Conservation (phyloP, 2,888 invertebrate species). For the Lissonota sp. region DNA sequence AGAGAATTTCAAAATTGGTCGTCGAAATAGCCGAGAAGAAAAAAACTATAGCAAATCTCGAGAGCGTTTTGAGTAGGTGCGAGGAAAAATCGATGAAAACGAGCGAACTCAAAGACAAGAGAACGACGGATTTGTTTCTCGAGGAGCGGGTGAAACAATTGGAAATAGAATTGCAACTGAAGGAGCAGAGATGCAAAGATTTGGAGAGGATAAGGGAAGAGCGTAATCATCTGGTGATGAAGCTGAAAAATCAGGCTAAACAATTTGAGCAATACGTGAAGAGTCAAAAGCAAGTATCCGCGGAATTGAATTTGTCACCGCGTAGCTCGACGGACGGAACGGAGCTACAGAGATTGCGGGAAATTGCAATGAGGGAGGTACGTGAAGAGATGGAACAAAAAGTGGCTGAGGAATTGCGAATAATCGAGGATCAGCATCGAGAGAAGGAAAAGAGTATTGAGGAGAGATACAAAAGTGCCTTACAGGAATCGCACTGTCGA, state of each 20-base stretch:
- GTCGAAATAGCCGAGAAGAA: slow-evolving; percentile 81
- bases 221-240: slow-evolving; percentile 86
- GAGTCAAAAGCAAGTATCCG: slow-evolving; percentile 84
- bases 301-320: slow-evolving; percentile 77
- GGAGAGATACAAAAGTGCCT: slow-evolving; percentile 84
- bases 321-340: slow-evolving; percentile 72
- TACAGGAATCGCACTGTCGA: slow-evolving; percentile 84
- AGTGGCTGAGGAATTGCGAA: slow-evolving; percentile 87
- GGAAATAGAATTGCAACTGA: slow-evolving; percentile 75
- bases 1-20: slow-evolving; percentile 86
- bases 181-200: slow-evolving; percentile 74
- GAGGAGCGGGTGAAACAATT: slow-evolving; percentile 75
- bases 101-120: slow-evolving; percentile 74
- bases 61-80: slow-evolving; percentile 76
- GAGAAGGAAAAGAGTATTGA: slow-evolving; percentile 85
- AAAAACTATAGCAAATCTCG: slow-evolving; percentile 77
- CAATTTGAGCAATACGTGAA: slow-evolving; percentile 88
- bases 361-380: slow-evolving; percentile 86
- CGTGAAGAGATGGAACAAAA: slow-evolving; percentile 89
- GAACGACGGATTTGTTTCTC: slow-evolving; percentile 66
- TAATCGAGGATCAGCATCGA: slow-evolving; percentile 85
- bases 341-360: slow-evolving; percentile 84
- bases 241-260: slow-evolving; percentile 87
- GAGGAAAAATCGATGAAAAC: slow-evolving; percentile 69
- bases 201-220: slow-evolving; percentile 84